These are phyloP conservation scores for honey bee (Apis mellifera) DNA, from an alignment of 1,140 invertebrate genomes.

Conservation along the genomic window DNA sequence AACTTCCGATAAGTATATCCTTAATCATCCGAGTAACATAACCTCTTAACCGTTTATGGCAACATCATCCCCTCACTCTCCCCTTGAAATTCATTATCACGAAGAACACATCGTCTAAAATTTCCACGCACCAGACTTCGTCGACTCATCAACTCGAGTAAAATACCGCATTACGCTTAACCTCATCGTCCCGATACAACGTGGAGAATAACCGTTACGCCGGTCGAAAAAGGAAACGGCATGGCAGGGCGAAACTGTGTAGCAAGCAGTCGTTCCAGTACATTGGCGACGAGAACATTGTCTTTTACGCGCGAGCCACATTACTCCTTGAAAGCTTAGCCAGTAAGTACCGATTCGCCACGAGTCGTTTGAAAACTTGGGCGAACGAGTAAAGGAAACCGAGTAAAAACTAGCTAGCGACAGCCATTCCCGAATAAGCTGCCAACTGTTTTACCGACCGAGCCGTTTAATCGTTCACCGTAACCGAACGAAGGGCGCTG, in stretches of 20 bases:
- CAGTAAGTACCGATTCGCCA: conserved; percentile 22
- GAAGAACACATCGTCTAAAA: neutral
- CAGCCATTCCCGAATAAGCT: conserved; percentile 53
- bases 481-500: conserved; percentile 29
- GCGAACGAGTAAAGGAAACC: conserved; percentile 31
- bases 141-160: neutral
- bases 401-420: conserved; percentile 55
- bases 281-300: conserved; percentile 16
- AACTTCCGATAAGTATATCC: neutral
- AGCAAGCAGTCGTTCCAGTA: neutral
- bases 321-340: conserved; percentile 27
- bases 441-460: conserved; percentile 55
- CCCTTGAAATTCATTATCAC: neutral
- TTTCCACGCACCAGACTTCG: neutral
- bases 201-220: neutral
- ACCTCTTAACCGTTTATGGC: neutral
- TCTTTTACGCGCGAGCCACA: conserved; percentile 10
- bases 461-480: conserved; percentile 52
- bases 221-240: neutral
- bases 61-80: neutral
- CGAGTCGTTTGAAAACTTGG: conserved; percentile 52
- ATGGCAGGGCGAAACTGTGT: neutral
- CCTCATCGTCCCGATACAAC: neutral
- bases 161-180: neutral
- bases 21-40: neutral